Conservation (phyloP, 2,888 invertebrate genomes). For the Netelia melanura region DNA sequence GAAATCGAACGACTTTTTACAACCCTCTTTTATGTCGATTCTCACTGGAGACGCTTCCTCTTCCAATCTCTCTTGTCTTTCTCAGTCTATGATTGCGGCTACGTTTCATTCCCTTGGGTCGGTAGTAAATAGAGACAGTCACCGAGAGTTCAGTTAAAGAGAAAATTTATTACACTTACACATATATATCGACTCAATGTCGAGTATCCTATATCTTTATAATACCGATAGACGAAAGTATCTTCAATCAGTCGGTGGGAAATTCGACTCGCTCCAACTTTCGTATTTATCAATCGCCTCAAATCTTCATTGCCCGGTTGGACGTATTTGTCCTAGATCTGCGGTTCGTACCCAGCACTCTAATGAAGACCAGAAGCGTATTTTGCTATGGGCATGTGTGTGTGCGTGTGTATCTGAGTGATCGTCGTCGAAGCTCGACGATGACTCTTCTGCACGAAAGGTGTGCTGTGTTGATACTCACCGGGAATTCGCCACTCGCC, state of each 20-base stretch:
- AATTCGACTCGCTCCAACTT: slow-evolving; percentile 27
- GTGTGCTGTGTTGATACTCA: not conserved
- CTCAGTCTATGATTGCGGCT: slow-evolving; percentile 28
- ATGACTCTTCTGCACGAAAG: slow-evolving; percentile 3
- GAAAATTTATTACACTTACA: not conserved
- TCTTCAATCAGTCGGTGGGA: slow-evolving; percentile 6
- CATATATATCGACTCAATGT: not conserved
- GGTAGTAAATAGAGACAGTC: slow-evolving; percentile 33
- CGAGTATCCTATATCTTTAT: not conserved
- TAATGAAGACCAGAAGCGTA: slow-evolving; percentile 8
- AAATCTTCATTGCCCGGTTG: slow-evolving; percentile 27
- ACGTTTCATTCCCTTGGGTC: slow-evolving; percentile 42
- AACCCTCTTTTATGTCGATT: slow-evolving; percentile 49
- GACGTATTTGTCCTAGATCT: slow-evolving; percentile 1
- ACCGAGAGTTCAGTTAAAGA: slow-evolving; percentile 2
- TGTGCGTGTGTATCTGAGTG: not conserved
- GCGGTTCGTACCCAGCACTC: not conserved
- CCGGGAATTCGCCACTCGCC: not conserved
- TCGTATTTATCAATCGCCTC: slow-evolving; percentile 46
- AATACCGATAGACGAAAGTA: not conserved
- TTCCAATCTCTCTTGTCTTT: slow-evolving; percentile 9
- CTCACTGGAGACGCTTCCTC: slow-evolving; percentile 14
- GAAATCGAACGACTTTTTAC: slow-evolving; percentile 63
- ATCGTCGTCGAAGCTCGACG: not conserved
- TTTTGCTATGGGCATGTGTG: not conserved